Conservation (phyloP, 2,113 vertebrate genomes). For the Salvelinus alpinus region DNA sequence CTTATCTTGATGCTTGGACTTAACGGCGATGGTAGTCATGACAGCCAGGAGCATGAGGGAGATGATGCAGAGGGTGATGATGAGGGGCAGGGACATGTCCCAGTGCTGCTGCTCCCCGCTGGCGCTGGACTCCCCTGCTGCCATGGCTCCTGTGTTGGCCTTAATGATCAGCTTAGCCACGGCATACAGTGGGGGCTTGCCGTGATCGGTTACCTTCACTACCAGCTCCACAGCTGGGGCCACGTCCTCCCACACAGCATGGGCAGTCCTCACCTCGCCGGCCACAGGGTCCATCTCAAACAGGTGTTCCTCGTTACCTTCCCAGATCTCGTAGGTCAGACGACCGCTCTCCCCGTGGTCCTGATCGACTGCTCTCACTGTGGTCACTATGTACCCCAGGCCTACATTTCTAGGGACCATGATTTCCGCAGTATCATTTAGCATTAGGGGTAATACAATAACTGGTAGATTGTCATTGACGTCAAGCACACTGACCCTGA, state of each 20-base stretch:
- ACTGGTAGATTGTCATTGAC: slow-evolving; percentile 97
- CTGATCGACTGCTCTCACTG: slow-evolving; percentile 91
- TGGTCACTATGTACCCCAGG: slow-evolving; percentile 93
- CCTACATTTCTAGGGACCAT: slow-evolving; percentile 94
- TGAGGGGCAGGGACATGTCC: slow-evolving; percentile 96
- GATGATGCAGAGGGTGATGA: slow-evolving; percentile 96
- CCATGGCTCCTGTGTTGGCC: slow-evolving; percentile 82
- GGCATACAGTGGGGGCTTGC: slow-evolving; percentile 93
- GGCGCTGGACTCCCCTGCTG: slow-evolving; percentile 83
- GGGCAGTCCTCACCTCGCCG: slow-evolving; percentile 92
- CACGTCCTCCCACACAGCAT: slow-evolving; percentile 94
- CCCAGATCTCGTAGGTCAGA: slow-evolving; percentile 94
- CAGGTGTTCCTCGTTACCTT: slow-evolving; percentile 95
- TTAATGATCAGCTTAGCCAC: slow-evolving; percentile 96
- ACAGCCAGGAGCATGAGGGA: slow-evolving; percentile 96
- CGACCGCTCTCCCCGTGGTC: slow-evolving; percentile 97
- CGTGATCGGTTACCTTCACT: slow-evolving; percentile 96
- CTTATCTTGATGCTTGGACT: slow-evolving; percentile 98
- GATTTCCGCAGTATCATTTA: slow-evolving; percentile 95
- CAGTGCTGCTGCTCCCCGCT: slow-evolving; percentile 92
- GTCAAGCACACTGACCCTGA: slow-evolving; percentile 89
- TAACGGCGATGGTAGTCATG: slow-evolving; percentile 98
- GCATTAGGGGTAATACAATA: slow-evolving; percentile 89
- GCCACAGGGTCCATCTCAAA: slow-evolving; percentile 94
- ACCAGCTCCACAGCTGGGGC: slow-evolving; percentile 92